Base-by-base conservation (phyloP, 2,113 vertebrate genomes). In the Egretta garzetta region DNA sequence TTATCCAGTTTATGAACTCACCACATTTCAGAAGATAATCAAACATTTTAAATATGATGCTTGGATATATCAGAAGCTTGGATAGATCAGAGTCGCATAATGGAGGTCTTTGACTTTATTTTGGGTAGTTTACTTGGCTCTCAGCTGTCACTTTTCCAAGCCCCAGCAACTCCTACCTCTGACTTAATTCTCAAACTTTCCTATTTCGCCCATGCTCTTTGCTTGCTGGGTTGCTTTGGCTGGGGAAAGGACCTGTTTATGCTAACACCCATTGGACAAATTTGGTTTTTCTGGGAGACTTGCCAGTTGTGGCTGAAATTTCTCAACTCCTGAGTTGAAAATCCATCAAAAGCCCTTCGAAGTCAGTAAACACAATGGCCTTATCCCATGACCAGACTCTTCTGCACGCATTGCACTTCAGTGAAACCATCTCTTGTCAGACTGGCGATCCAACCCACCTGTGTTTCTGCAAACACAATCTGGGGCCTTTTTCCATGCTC, bases 141-240 rank as follows among this genome's bases (percentile, higher is more conserved):
- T 93, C 35, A 85, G 37, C 39, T 76, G n/a, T 32, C 2, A 1
- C 73, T 96, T 88, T 96, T 90, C 71, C 45, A 20, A 18, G 88
- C n/a, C 12, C 8, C 37, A 50, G 77, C 23, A 74, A 22, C 37
- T 63, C 59, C 68, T 90, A 39, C 79, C 22, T 96, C 82, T 86
- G 85, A 55, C 68, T 93, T 96, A 3, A 74, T 67, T 75, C 72
- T 94, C 76, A 63, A 8, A 67, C 23, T 89, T 90, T 92, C 49
- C 72, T 73, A 2, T 80, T 92, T 66, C 1, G 0, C n/a, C 67
- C 27, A 8, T 91, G 58, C 32, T 83, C 32, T 95, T 89, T 93
- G 73, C 90, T 82, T 76, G 58, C n/a, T 91, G 70, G 33, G 33
- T 91, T 75, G 20, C 73, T 94, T 75, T 49, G 45, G 19, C 19